Base-by-base conservation (phyloP, 1,140 invertebrate genomes). In the Agraylea sexmaculata region DNA sequence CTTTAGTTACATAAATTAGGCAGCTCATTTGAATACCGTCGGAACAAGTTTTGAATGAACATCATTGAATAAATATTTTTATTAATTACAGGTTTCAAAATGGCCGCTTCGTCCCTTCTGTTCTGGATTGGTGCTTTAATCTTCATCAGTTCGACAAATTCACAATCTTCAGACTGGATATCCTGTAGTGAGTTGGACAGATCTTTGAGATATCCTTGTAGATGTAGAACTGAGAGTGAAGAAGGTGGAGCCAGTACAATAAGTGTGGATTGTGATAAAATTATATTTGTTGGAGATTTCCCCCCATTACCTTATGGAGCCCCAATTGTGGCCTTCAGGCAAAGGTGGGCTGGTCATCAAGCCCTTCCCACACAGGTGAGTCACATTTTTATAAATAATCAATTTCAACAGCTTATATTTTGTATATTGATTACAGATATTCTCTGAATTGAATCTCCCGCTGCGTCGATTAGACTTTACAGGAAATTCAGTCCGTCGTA, bases 381-480 rank as follows among this genome's bases (percentile, higher is more conserved):
- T 51, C 33, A n/a, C n/a, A n/a, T n/a, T n/a, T n/a, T 33, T 40
- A 48, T 57, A 10, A 50, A 45, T 19, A 34, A 6, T n/a, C n/a
- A 33, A 16, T 11, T 10, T 33, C 15, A 7, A 33, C 10, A 20
- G 17, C 8, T 41, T 41, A 7, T 4, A 27, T 12, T 44, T 22
- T 42, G 25, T 22, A 16, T 33, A 2, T 12, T 19, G 28, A 8
- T 32, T 41, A 4, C 56, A 68, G 65, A 66, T 68, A 41, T 68
- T 68, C 45, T 62, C 63, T 15, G 57, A 61, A 0, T 57, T 62
- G 30, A 74, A 73, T 22, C 55, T 86, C 2, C 80, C 77, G 0
- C 57, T 90, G 10, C 70, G 77, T 42, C 75, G 69, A 28, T 56
- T 92, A 15, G 87, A 91, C 56, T 74, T 91, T 44, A 87, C 84